Evolutionary conservation across 1,140 invertebrate species (phyloP).

Genomic region (Telenomus remus): DNA sequence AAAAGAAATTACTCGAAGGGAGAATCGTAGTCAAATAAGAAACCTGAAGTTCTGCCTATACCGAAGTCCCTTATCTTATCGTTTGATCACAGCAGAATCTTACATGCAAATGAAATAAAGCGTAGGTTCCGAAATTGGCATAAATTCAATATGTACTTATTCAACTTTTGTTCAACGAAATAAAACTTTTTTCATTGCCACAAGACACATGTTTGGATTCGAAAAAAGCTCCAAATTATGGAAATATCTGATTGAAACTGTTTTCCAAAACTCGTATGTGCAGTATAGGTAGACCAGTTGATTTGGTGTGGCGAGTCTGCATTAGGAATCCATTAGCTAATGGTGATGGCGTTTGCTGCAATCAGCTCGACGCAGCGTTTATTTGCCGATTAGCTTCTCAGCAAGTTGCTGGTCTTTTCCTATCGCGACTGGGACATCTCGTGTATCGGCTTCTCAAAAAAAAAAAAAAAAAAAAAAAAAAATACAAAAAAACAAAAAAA

Average conservation of each 20-base stretch:
- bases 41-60: constrained; percentile 12
- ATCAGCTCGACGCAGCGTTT: constrained; percentile 70
- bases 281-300: constrained; percentile 40
- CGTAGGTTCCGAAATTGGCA: not conserved
- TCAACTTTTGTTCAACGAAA: too few species aligned
- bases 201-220: too few species aligned
- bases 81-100: constrained; percentile 8
- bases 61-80: constrained; percentile 37
- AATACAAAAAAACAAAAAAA: too few species aligned
- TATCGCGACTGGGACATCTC: constrained; percentile 34
- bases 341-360: constrained; percentile 63
- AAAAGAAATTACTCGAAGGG: constrained; percentile 13
- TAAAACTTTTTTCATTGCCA: too few species aligned
- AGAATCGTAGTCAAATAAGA: constrained; percentile 14
- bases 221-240: too few species aligned
- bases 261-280: constrained; percentile 15
- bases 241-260: too few species aligned
- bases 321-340: constrained; percentile 73
- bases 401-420: constrained; percentile 37
- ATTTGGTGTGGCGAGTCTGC: constrained; percentile 45
- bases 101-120: constrained; percentile 8
- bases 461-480: too few species aligned
- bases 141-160: too few species aligned
- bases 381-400: constrained; percentile 65
- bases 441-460: constrained; percentile 27